These are phyloP conservation scores for Eurosta solidaginis DNA, from an alignment of 1,140 invertebrate genomes.

Conservation along the genomic window DNA sequence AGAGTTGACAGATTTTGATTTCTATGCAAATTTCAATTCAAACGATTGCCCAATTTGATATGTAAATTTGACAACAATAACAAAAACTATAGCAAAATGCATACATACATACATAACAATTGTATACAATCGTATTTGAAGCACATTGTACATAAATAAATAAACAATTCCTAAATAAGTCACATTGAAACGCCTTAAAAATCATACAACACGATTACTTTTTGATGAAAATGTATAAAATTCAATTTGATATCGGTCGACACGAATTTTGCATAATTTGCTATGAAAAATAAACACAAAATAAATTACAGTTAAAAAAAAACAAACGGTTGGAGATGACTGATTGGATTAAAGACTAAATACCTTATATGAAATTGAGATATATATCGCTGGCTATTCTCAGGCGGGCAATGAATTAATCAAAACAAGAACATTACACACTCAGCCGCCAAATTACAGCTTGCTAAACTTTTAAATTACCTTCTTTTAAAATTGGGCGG, in stretches of 20 bases:
- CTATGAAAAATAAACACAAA: background rate
- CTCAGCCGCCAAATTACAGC: too few relatives aligned
- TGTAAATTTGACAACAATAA: slow-evolving; percentile 2
- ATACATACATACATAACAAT: background rate
- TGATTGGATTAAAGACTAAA: background rate
- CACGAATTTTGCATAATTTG: slow-evolving; percentile 16
- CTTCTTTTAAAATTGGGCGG: too few relatives aligned
- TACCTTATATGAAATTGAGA: background rate
- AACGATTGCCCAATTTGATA: slow-evolving; percentile 16
- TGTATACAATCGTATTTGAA: background rate
- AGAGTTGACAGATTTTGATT: slow-evolving; percentile 27
- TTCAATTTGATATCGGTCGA: slow-evolving; percentile 6
- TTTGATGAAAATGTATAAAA: slow-evolving; percentile 28
- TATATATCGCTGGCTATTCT: too few relatives aligned
- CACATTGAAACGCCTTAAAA: slow-evolving; percentile 2
- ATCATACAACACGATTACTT: background rate
- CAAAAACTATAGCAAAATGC: background rate
- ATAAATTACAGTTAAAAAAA: background rate
- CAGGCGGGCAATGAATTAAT: too few relatives aligned
- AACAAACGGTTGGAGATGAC: too few relatives aligned
- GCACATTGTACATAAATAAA: background rate
- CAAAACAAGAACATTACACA: too few relatives aligned
- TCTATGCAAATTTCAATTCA: slow-evolving; percentile 17
- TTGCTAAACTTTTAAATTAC: too few relatives aligned
- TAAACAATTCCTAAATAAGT: slow-evolving; percentile 1